These are phyloP conservation scores for Argyresthia goedartella DNA, from an alignment of 2,888 invertebrate species.

Conservation along the genomic window DNA sequence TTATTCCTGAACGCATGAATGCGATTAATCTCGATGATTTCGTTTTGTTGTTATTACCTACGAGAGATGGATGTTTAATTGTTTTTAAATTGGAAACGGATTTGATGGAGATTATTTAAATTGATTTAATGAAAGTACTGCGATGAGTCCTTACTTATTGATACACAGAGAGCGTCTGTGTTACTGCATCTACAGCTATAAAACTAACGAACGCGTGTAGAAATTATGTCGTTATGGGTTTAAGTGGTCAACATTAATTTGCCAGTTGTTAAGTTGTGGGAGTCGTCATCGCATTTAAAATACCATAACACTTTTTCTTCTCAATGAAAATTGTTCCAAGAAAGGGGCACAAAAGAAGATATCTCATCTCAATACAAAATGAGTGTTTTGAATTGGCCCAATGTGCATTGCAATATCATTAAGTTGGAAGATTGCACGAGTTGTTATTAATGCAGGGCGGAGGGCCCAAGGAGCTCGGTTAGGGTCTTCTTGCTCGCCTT, in stretches of 20 bases:
- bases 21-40: constrained; percentile 4
- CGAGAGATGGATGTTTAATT: not conserved
- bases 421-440: constrained; percentile 39
- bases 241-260: too few relatives aligned
- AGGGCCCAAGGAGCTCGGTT: constrained; percentile 16
- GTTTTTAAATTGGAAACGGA: constrained; percentile 2
- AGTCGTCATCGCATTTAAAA: too few relatives aligned
- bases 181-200: too few relatives aligned
- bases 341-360: too few relatives aligned
- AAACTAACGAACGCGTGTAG: too few relatives aligned
- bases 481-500: constrained; percentile 20
- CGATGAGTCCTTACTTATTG: not conserved
- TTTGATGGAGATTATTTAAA: constrained; percentile 1
- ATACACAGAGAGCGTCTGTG: not conserved
- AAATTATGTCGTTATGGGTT: too few relatives aligned
- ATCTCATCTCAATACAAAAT: too few relatives aligned
- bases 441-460: constrained; percentile 37
- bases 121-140: not conserved
- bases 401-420: constrained; percentile 47
- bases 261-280: too few relatives aligned
- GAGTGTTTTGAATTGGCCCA: constrained; percentile 22
- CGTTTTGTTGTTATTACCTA: not conserved
- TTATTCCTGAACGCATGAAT: constrained; percentile 14
- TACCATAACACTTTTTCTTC: too few relatives aligned
- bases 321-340: too few relatives aligned